Conservation (phyloP, 1,140 invertebrate genomes). For the Holcopasites calliopsidis region DNA sequence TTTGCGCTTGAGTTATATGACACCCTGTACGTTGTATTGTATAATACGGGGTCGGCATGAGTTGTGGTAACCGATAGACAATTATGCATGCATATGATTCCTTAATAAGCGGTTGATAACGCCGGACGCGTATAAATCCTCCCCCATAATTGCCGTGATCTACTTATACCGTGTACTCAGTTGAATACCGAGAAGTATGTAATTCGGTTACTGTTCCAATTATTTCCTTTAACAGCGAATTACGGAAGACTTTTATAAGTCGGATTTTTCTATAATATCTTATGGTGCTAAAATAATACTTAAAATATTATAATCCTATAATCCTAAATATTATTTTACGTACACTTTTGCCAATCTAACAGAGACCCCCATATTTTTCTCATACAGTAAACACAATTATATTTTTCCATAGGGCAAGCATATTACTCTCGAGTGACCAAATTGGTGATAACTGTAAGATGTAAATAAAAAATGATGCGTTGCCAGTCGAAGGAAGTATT, state of each 20-base stretch:
- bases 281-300: too few relatives aligned
- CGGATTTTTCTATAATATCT: too few relatives aligned
- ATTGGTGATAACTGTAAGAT: not conserved
- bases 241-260: too few relatives aligned
- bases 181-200: slow-evolving; percentile 1
- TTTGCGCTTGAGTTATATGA: too few relatives aligned
- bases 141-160: not conserved
- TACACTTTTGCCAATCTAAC: too few relatives aligned
- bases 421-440: too few relatives aligned
- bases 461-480: slow-evolving; percentile 10
- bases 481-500: slow-evolving; percentile 25
- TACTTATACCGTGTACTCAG: not conserved
- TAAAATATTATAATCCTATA: too few relatives aligned
- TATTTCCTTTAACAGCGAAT: not conserved
- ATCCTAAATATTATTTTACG: too few relatives aligned
- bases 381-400: too few relatives aligned
- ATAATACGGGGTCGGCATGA: slow-evolving; percentile 13
- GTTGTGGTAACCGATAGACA: slow-evolving; percentile 24
- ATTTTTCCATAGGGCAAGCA: too few relatives aligned
- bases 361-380: too few relatives aligned
- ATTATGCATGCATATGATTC: slow-evolving; percentile 23
- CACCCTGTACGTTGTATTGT: too few relatives aligned
- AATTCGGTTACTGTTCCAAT: not conserved
- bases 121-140: slow-evolving; percentile 18
- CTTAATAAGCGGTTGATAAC: slow-evolving; percentile 41